Evolutionary conservation across 2,797 vertebrate genomes (phyloP), one percentile per base, ranked within the genome.

Genomic region (Steatocranus sp.): DNA sequence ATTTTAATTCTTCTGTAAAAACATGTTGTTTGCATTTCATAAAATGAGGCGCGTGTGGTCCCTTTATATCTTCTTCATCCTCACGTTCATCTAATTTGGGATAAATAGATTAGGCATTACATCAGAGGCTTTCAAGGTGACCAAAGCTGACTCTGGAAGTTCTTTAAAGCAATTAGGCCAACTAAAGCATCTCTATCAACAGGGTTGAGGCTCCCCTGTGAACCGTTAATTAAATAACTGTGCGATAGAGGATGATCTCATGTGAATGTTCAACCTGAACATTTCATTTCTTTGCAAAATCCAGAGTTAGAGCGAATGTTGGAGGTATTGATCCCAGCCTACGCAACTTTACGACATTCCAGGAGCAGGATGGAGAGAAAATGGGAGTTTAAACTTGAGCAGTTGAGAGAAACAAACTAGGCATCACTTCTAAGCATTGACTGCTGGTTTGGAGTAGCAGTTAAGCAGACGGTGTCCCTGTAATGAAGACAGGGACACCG

Each of bases 221-320:
- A 84, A 63, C 80, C 41, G 51, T 73, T 48, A 58, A 78, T 66
- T 48, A 53, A 78, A 78, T 87, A 56, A 20, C 58, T 6, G 20
- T 11, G 50, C 48, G 49, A 90, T 79, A 78, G 25, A 12, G 20
- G 41, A 56, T 27, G 79, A 89, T 90, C 27, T 61, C 76, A 80
- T 8, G 11, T 27, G 46, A 27, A 34, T 48, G 4, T 80, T 87
- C 79, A 73, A 46, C 41, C 79, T 6, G 43, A 83, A 76, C 73
- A 51, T 87, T 88, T 89, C 48, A 89, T 92, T 87, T 88, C 80
- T 78, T 90, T 91, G 83, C 87, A 88, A 83, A 91, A 83, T 76
- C 46, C 63, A 23, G 74, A 80, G 54, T 77, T 53, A 3, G 63
- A 76, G 83, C 5, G 8, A 80, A 61, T 43, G 43, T 48, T 68